Evolutionary conservation across 35 echinoderm and acorn worm species (phyloP).

Genomic region (Acanthaster planci): DNA sequence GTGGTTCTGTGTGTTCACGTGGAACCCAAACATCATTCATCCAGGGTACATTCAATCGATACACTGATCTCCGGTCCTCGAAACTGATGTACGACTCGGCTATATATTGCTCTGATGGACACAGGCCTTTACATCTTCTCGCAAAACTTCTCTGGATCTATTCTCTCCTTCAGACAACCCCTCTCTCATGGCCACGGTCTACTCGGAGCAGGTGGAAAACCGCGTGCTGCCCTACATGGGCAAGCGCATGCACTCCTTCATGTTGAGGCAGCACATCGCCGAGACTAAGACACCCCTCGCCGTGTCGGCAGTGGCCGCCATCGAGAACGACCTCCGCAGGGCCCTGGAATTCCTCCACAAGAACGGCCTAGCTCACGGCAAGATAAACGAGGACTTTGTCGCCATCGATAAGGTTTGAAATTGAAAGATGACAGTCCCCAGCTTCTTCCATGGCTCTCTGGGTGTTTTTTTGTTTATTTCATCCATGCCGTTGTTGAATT

Average conservation of each 20-base stretch:
- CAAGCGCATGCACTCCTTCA: constrained; percentile 64
- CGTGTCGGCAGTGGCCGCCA: constrained; percentile 54
- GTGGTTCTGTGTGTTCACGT: no score
- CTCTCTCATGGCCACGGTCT: constrained; percentile 34
- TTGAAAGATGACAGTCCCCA: no score
- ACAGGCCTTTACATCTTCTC: neutral
- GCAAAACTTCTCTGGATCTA: neutral
- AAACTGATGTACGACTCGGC: neutral
- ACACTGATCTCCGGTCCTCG: neutral
- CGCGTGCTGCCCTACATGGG: constrained; percentile 68
- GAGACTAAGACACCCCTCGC: constrained; percentile 51
- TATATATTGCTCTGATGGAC: neutral
- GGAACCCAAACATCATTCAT: no score
- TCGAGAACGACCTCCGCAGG: constrained; percentile 74
- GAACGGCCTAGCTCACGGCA: constrained; percentile 60
- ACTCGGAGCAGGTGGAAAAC: constrained; percentile 57
- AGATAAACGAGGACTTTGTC: constrained; percentile 35
- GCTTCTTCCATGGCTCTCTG: no score
- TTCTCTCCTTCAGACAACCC: constrained; percentile 19
- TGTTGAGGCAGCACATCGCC: constrained; percentile 53
- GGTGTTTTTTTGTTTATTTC: no score
- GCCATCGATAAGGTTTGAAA: constrained; percentile 31
- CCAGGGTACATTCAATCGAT: neutral
- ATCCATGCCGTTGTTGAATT: no score
- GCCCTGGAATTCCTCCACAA: constrained; percentile 81